phyloP scores from a whole-genome alignment of 2,797 vertebrate species.

The Lemur catta region DNA sequence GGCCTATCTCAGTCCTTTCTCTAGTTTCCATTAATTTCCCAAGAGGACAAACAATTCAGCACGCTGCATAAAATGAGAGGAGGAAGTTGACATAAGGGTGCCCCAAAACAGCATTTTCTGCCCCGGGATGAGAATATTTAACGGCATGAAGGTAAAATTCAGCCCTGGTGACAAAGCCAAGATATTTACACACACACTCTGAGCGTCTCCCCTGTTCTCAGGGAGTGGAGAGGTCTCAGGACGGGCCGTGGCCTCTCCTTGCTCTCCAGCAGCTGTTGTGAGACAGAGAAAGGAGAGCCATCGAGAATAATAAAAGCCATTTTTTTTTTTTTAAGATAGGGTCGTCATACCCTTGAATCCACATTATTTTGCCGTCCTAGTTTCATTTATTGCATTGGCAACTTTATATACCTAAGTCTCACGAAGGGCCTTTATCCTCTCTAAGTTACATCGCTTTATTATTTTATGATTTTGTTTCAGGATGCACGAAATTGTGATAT shows the following conservation, averaged over 20 bases:
- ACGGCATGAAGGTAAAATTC: constrained; percentile 55
- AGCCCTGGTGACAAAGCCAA: constrained; percentile 28
- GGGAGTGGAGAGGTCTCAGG: neutral
- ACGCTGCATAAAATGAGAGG: constrained; percentile 61
- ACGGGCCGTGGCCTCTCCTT: neutral
- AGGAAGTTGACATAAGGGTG: constrained; percentile 44
- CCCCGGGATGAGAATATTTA: constrained; percentile 72
- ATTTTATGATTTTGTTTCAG: constrained; percentile 13
- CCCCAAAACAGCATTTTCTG: constrained; percentile 73
- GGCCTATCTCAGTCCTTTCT: constrained; percentile 69
- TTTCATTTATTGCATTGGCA: neutral
- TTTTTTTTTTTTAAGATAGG: neutral
- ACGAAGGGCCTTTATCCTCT: neutral
- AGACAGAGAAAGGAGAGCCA: neutral
- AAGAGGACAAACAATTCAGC: constrained; percentile 71
- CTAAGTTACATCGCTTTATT: neutral
- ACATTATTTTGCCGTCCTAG: neutral
- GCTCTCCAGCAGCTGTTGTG: neutral
- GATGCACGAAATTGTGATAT: neutral
- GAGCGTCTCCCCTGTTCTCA: neutral
- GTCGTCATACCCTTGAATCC: neutral
- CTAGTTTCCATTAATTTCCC: constrained; percentile 82
- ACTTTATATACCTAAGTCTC: neutral
- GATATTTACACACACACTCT: neutral
- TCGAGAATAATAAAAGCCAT: neutral